These are phyloP conservation scores for Stenodema calcarata DNA, from an alignment of 2,888 invertebrate species.

Conservation along the genomic window DNA sequence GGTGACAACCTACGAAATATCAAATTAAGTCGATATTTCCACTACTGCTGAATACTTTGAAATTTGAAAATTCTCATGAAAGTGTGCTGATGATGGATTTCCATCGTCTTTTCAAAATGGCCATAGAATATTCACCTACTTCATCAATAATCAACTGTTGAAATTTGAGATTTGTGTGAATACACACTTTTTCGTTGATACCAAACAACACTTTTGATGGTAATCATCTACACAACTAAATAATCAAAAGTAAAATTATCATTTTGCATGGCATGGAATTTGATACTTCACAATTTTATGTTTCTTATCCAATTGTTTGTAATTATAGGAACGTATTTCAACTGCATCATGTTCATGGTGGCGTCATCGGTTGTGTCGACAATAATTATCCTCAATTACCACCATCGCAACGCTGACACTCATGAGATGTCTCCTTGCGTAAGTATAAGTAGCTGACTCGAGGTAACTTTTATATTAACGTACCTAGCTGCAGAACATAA, in stretches of 20 bases:
- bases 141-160: not conserved
- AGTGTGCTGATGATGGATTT: not conserved
- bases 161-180: not conserved
- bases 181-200: not conserved
- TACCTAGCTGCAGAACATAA: too few relatives aligned
- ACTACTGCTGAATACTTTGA: not conserved
- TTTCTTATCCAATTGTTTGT: not conserved
- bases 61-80: not conserved
- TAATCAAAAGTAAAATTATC: not conserved
- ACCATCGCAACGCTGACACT: conserved; percentile 95
- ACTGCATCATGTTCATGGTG: conserved; percentile 99
- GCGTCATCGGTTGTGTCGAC: conserved; percentile 97
- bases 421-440: conserved; percentile 98
- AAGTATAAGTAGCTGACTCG: conserved; percentile 61
- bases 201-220: not conserved
- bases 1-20: not conserved
- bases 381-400: conserved; percentile 96
- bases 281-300: not conserved
- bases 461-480: not conserved
- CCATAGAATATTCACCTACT: not conserved
- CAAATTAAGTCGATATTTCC: not conserved
- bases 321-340: conserved; percentile 89
- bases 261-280: conserved; percentile 29
- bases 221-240: not conserved
- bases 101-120: not conserved